phyloP scores from a whole-genome alignment of 2,888 invertebrate genomes.

The Sepiola atlantica region DNA sequence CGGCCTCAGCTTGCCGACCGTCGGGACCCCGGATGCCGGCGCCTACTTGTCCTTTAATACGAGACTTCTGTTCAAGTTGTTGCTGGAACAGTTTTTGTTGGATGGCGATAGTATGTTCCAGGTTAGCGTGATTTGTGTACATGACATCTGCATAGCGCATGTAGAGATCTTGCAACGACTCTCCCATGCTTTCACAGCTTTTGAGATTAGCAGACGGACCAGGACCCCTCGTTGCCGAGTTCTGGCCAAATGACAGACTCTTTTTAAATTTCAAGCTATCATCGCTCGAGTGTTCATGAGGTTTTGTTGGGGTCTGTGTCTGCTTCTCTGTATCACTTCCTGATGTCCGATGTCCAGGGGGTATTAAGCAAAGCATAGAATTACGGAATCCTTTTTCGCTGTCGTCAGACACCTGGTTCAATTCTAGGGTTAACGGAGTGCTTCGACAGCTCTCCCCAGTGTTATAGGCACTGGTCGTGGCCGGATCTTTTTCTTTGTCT shows the following conservation, averaged over 20 bases:
- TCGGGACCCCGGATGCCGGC: slow-evolving; percentile 48
- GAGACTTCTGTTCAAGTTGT: slow-evolving; percentile 63
- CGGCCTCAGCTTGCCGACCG: slow-evolving; percentile 51
- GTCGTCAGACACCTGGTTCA: slow-evolving; percentile 67
- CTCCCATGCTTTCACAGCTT: slow-evolving; percentile 56
- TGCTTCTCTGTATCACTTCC: slow-evolving; percentile 72
- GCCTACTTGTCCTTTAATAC: slow-evolving; percentile 46
- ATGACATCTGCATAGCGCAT: slow-evolving; percentile 79
- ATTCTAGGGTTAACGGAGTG: slow-evolving; percentile 74
- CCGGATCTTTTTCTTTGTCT: slow-evolving; percentile 75
- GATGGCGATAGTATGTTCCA: slow-evolving; percentile 82
- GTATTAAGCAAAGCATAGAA: slow-evolving; percentile 70
- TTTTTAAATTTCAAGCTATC: slow-evolving; percentile 54
- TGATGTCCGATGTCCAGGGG: slow-evolving; percentile 56
- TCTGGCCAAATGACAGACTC: slow-evolving; percentile 11
- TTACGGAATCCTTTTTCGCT: slow-evolving; percentile 67
- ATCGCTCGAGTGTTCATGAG: slow-evolving; percentile 65
- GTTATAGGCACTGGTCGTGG: slow-evolving; percentile 82
- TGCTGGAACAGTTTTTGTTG: slow-evolving; percentile 79
- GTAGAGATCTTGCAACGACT: slow-evolving; percentile 71
- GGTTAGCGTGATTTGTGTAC: slow-evolving; percentile 83
- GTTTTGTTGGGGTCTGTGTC: slow-evolving; percentile 68
- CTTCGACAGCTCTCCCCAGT: slow-evolving; percentile 85
- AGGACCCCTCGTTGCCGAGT: neutral
- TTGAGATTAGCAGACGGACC: slow-evolving; percentile 24